These are phyloP conservation scores for Arctopsyche grandis DNA, from an alignment of 1,140 invertebrate genomes.

Conservation along the genomic window DNA sequence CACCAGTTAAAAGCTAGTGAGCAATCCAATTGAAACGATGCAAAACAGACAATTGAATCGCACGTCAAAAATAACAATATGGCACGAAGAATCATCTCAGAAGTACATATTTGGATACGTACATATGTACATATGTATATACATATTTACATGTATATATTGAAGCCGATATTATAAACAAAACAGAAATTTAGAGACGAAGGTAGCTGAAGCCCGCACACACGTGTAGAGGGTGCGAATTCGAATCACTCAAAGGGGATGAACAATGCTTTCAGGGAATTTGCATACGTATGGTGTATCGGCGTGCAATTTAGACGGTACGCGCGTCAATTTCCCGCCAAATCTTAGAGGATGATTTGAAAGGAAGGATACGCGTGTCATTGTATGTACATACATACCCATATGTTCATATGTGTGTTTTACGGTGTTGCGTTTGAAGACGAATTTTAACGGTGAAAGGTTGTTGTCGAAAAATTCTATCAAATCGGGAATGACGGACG, in stretches of 20 bases:
- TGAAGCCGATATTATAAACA: too few species aligned
- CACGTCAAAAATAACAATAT: too few species aligned
- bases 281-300: conserved; percentile 15
- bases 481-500: conserved; percentile 17
- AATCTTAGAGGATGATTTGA: conserved; percentile 19
- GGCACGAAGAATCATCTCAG: too few species aligned
- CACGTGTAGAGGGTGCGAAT: not conserved
- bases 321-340: not conserved
- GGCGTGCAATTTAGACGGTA: conserved; percentile 9
- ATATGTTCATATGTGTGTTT: not conserved
- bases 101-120: too few species aligned
- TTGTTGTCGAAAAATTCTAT: conserved; percentile 27
- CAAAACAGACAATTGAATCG: too few species aligned
- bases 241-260: not conserved
- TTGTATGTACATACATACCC: not conserved
- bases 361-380: conserved; percentile 14
- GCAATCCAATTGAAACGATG: not conserved
- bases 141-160: too few species aligned
- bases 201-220: too few species aligned
- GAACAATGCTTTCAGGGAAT: conserved; percentile 15
- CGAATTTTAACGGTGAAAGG: conserved; percentile 9
- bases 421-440: not conserved
- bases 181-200: too few species aligned
- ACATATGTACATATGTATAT: too few species aligned
- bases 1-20: not conserved